Base-by-base conservation (phyloP, 1,140 invertebrate genomes). In the Conopomorpha cramerella region DNA sequence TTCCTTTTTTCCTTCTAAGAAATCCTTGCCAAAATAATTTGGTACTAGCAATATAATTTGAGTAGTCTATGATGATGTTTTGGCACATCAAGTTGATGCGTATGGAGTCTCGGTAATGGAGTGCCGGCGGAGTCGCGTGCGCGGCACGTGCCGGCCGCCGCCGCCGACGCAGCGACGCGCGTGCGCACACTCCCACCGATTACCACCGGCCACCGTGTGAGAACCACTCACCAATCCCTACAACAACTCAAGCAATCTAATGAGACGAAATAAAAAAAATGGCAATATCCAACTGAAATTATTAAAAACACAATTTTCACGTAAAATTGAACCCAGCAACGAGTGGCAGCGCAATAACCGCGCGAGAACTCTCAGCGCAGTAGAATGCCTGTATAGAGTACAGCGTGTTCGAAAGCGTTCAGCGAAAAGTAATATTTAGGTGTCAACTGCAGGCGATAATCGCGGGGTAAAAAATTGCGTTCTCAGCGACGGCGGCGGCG, bases 381-480 rank as follows among this genome's bases (percentile, higher is more conserved):
- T 61, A 63, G 62, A 64, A 65, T 64, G 64, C 59, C 60, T 59
- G 41, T 60, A 64, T 56, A 58, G 39, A 43, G 53, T 46, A 48
- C 49, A 35, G 28, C 39, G 43, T 49, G 46, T 49, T 43, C 14
- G 45, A 51, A 40, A 40, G 43, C 46, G 47, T 48, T 46, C 52
- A 61, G 46, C 56, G 53, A 66, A 65, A 70, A 62, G 63, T 68
- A 72, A 74, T 74, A 72, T 72, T 66, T 66, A 72, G 67, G 67
- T 72, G 70, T 74, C 70, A 74, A 68, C 51, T 62, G 65, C 67
- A 74, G 51, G 56, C 67, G 67, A 71, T 74, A 68, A 74, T 68
- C 65, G 62, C 54, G 55, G 57, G 43, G 51, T 72, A 74, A 76
- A 76, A 76, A 72, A 76, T 76, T 51, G 59, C 55, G 60, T 43